Conservation (phyloP, 2,888 invertebrate species). For the Drosophila austrosaltans region DNA sequence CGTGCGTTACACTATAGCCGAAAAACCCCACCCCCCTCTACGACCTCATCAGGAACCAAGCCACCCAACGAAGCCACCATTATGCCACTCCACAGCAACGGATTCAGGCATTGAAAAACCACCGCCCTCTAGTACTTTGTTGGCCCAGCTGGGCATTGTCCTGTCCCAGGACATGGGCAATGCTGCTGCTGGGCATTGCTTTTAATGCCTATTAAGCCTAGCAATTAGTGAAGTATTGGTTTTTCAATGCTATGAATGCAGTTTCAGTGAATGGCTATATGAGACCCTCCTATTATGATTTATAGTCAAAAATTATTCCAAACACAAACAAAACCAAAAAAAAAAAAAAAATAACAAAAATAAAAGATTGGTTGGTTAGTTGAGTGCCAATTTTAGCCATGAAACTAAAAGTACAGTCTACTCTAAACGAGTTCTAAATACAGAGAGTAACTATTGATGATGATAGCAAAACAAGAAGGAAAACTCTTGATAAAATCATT, state of each 20-base stretch:
- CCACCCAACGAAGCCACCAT: background rate
- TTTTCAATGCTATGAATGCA: constrained; percentile 58
- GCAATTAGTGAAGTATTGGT: constrained; percentile 75
- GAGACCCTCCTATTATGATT: constrained; percentile 53
- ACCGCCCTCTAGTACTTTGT: constrained; percentile 10
- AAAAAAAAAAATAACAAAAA: constrained; percentile 22
- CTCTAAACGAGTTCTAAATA: background rate
- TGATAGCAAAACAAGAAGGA: background rate
- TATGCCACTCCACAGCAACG: background rate
- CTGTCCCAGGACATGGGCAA: constrained; percentile 54
- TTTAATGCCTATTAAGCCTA: constrained; percentile 76
- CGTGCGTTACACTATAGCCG: constrained; percentile 44
- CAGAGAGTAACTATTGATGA: constrained; percentile 3
- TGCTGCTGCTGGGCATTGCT: constrained; percentile 68
- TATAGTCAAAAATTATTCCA: constrained; percentile 56
- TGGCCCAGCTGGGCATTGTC: constrained; percentile 67
- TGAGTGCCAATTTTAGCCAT: constrained; percentile 10
- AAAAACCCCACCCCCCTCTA: background rate
- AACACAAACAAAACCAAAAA: background rate
- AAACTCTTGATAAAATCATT: background rate
- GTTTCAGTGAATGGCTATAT: constrained; percentile 10
- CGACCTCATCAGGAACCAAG: background rate
- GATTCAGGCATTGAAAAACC: constrained; percentile 17
- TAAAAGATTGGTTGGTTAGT: constrained; percentile 18
- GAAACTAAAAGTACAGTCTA: background rate